Evolutionary conservation across 2,113 vertebrate species (phyloP).

Genomic region (Odobenus rosmarus): DNA sequence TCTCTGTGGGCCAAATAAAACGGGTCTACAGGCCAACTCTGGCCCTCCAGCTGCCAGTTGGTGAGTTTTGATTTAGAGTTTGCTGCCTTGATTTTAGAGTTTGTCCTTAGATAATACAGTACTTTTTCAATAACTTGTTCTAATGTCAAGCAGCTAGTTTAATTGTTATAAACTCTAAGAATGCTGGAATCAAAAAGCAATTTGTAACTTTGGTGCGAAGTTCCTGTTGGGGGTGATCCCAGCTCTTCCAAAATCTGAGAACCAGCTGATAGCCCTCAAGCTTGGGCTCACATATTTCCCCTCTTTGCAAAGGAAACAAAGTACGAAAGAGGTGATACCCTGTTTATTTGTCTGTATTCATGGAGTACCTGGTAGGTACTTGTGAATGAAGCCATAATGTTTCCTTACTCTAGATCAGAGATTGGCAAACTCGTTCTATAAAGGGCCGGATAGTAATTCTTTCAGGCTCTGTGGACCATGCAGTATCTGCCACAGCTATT

Average conservation of each 20-base stretch:
- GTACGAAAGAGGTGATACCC: background rate
- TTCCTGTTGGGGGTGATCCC: background rate
- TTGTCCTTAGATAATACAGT: background rate
- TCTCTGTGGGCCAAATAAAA: background rate
- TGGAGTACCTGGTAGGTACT: background rate
- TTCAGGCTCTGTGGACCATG: background rate
- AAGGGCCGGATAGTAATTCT: background rate
- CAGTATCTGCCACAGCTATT: background rate
- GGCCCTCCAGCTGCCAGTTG: background rate
- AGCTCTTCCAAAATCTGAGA: background rate
- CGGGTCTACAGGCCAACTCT: background rate
- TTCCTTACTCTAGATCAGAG: background rate
- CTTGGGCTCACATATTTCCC: too few relatives aligned
- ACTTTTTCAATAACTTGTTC: background rate
- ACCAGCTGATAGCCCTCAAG: background rate
- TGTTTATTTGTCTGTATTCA: background rate
- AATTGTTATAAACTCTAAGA: background rate
- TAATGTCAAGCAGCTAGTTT: background rate
- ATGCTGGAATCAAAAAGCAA: background rate
- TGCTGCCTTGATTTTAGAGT: background rate
- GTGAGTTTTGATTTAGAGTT: slow-evolving; percentile 26
- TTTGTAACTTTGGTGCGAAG: background rate
- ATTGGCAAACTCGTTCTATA: background rate
- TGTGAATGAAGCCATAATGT: background rate
- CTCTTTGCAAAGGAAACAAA: background rate